Evolutionary conservation across 1,140 invertebrate genomes (phyloP), one percentile per base, ranked within the genome.

Genomic region (Copidosoma floridanum): DNA sequence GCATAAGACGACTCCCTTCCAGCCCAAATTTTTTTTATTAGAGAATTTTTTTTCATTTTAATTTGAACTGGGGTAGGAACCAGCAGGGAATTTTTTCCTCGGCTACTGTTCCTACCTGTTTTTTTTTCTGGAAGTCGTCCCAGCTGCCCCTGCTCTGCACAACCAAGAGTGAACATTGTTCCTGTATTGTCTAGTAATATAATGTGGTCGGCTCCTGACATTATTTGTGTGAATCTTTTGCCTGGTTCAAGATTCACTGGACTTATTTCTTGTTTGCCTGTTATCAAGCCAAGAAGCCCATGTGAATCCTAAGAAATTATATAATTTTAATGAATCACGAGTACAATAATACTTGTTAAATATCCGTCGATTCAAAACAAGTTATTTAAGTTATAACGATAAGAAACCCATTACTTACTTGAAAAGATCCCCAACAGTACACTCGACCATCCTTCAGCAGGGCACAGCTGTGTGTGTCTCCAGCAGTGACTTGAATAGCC

Each of bases 391-490:
- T n/a, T n/a, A 52, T n/a, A 40, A 51, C 37, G 29, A 5, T 56
- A 20, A 41, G 53, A 59, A 51, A 21, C 6, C 18, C 14, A 10
- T 47, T 47, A 65, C 29, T 76, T 75, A 91, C 89, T 64, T 92
- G 84, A 74, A 95, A 95, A 44, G 89, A 91, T 11, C 95, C 95
- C 92, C 94, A 95, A 1, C 89, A 86, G 80, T 87, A 97, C 2
- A 95, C 92, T 58, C 87, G 79, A 5, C 94, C 94, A 81, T 90
- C 87, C 38, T 92, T 85, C 18, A 94, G 81, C 14, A 99, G 80
- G 10, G 89, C 93, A 21, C 93, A 94, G 16, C 92, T 90, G 74
- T 97, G 95, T 12, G 93, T 96, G 81, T 98, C 95, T 0, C 95
- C 96, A 24, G 94, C 94, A n/a, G 89, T 85, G 5, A 98, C 83